A percentile compares a stretch with the other conserved stretches of the same genome.
Conservation (phyloP, 2,113 vertebrate genomes). For the Poecilia latipinna region DNA sequence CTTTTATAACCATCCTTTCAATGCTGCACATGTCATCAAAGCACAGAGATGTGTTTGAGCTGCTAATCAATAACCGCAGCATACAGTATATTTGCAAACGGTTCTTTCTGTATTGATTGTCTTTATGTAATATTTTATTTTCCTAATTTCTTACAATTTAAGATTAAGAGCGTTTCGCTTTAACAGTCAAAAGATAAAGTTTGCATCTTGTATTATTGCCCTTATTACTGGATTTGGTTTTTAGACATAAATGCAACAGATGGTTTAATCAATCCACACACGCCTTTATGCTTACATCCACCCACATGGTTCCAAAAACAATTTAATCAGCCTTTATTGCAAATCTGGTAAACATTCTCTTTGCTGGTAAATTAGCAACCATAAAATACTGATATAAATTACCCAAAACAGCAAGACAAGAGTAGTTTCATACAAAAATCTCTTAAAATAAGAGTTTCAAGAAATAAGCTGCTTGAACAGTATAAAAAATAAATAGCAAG, state of each 20-base stretch:
- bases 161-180: background rate
- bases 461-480: too few relatives aligned
- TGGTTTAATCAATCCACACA: constrained; percentile 33
- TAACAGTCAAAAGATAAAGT: background rate
- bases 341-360: constrained; percentile 9
- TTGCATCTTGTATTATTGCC: constrained; percentile 3
- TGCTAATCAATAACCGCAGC: constrained; percentile 31
- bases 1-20: constrained; percentile 18
- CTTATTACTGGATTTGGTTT: constrained; percentile 2
- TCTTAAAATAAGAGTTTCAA: too few relatives aligned
- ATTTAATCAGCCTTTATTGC: constrained; percentile 20
- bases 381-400: constrained; percentile 1
- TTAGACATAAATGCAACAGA: constrained; percentile 28
- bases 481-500: too few relatives aligned
- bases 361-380: constrained; percentile 30
- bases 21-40: constrained; percentile 12
- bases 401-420: background rate
- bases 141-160: background rate
- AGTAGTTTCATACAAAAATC: too few relatives aligned
- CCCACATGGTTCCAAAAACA: background rate
- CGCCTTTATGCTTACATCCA: background rate
- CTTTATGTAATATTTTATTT: too few relatives aligned
- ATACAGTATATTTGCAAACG: background rate
- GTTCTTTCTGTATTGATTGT: too few relatives aligned
- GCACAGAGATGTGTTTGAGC: constrained; percentile 29